These are phyloP conservation scores for Drosophila lutescens DNA, from an alignment of 2,888 invertebrate genomes.

Conservation along the genomic window DNA sequence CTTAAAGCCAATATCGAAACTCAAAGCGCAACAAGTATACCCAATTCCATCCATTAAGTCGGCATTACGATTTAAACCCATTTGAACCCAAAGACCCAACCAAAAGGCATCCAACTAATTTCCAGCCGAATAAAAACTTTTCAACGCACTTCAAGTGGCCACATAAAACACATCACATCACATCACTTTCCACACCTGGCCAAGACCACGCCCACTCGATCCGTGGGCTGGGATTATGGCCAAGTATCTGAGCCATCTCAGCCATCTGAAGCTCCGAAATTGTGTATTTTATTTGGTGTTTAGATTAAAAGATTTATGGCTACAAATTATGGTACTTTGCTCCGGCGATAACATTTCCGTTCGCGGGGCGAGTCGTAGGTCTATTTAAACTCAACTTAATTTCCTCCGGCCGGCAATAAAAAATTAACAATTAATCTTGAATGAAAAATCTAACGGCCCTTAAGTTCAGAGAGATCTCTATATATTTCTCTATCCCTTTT, in stretches of 20 bases:
- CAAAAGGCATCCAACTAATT: conserved; percentile 11
- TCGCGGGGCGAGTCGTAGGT: conserved; percentile 33
- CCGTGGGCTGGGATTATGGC: conserved; percentile 14
- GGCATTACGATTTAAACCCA: conserved; percentile 4
- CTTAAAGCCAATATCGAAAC: neutral
- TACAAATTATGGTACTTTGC: conserved; percentile 80
- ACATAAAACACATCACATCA: conserved; percentile 8
- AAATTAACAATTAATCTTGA: conserved; percentile 74
- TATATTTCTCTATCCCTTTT: conserved; percentile 3
- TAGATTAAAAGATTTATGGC: conserved; percentile 78
- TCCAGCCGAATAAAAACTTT: neutral
- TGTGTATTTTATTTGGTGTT: conserved; percentile 74
- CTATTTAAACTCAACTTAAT: conserved; percentile 73
- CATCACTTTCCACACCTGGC: conserved; percentile 37
- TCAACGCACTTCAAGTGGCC: conserved; percentile 13
- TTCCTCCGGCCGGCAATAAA: conserved; percentile 59
- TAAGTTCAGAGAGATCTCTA: conserved; percentile 31
- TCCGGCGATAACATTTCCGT: conserved; percentile 79
- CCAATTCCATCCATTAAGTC: conserved; percentile 6
- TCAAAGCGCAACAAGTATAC: neutral
- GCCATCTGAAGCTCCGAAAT: conserved; percentile 49
- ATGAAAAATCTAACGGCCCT: conserved; percentile 71
- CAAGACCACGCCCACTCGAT: conserved; percentile 12
- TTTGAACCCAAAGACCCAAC: neutral
- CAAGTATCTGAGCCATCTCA: conserved; percentile 26